These are phyloP conservation scores for Druon quercuslanigerum DNA, from an alignment of 1,140 invertebrate species.

Conservation along the genomic window DNA sequence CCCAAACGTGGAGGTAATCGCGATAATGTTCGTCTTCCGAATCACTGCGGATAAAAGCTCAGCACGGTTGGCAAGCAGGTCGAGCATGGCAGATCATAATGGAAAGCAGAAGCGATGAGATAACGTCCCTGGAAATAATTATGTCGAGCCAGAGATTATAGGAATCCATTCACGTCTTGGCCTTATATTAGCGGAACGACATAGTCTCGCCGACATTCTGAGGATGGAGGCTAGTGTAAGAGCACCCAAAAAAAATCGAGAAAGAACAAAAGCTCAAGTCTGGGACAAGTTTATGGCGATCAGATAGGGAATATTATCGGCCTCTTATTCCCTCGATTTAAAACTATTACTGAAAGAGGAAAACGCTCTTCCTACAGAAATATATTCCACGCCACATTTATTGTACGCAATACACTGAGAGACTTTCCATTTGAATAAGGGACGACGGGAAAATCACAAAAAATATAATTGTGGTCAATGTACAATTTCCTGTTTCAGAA, in stretches of 20 bases:
- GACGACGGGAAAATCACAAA: no score
- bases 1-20: conserved; percentile 20
- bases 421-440: no score
- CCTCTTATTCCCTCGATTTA: not conserved
- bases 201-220: not conserved
- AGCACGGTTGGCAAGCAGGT: conserved; percentile 18
- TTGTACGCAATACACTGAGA: no score
- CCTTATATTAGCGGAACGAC: conserved; percentile 46
- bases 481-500: no score
- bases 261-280: not conserved
- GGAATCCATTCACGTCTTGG: conserved; percentile 48
- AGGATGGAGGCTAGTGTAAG: not conserved
- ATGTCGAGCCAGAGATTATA: conserved; percentile 42
- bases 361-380: no score
- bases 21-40: conserved; percentile 29
- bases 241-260: not conserved
- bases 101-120: conserved; percentile 31
- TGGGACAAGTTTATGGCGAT: conserved; percentile 9
- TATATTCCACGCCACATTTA: no score
- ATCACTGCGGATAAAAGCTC: conserved; percentile 21
- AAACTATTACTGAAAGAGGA: not conserved
- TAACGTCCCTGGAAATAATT: conserved; percentile 47
- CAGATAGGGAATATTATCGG: not conserved
- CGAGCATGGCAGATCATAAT: conserved; percentile 26
- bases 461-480: no score